A percentile compares a stretch with the other conserved stretches of the same genome.
phyloP scores from a whole-genome alignment of 2,888 invertebrate genomes.

The Mesoligia furuncula region DNA sequence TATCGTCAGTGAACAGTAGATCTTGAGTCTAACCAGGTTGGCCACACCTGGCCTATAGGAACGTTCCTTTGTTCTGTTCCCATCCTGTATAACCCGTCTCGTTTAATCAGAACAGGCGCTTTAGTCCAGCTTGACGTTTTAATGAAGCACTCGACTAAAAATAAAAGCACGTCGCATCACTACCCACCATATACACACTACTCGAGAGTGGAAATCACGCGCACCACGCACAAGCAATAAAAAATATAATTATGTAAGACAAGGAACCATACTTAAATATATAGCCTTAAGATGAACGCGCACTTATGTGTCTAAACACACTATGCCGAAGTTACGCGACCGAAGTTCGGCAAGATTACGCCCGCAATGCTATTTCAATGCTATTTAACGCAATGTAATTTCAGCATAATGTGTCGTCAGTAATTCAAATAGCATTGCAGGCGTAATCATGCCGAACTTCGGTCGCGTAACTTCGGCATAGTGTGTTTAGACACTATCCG shows the following conservation, averaged over 20 bases:
- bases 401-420: too few relatives aligned
- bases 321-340: too few relatives aligned
- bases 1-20: too few relatives aligned
- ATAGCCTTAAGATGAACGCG: constrained; percentile 25
- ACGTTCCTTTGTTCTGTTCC: constrained; percentile 31
- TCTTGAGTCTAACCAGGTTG: too few relatives aligned
- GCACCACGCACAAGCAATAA: constrained; percentile 64
- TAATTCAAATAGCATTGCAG: too few relatives aligned
- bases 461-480: too few relatives aligned
- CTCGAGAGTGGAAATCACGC: constrained; percentile 67
- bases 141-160: constrained; percentile 63
- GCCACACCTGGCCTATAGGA: neutral
- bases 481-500: too few relatives aligned
- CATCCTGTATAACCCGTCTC: constrained; percentile 38
- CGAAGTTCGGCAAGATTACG: too few relatives aligned
- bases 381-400: too few relatives aligned
- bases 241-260: constrained; percentile 68
- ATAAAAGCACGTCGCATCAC: constrained; percentile 59
- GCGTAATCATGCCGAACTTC: too few relatives aligned
- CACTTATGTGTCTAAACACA: too few relatives aligned
- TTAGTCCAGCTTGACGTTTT: constrained; percentile 51
- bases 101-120: constrained; percentile 45
- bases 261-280: constrained; percentile 51
- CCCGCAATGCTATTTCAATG: too few relatives aligned
- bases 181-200: constrained; percentile 61